phyloP scores from a whole-genome alignment of 2,113 vertebrate genomes.

The Phyllopteryx taeniolatus region DNA sequence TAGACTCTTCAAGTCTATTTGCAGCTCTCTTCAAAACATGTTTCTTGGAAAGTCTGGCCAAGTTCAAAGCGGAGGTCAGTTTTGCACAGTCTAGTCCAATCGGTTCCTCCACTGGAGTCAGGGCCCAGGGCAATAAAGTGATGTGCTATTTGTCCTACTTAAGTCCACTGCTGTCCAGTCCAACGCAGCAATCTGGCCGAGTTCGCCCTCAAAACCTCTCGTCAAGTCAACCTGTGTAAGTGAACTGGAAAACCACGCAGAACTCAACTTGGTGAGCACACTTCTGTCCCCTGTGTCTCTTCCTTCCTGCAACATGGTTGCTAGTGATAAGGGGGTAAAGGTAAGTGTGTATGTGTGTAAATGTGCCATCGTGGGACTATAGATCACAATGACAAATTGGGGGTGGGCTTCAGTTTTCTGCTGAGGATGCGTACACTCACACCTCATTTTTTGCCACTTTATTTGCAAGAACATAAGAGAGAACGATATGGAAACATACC shows the following conservation, averaged over 20 bases:
- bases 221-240: slow-evolving; percentile 9
- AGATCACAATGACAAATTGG: slow-evolving; percentile 37
- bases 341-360: slow-evolving; percentile 1
- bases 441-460: not conserved
- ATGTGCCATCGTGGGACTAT: slow-evolving; percentile 25
- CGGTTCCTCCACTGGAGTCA: slow-evolving; percentile 25
- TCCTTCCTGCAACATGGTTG: slow-evolving; percentile 49
- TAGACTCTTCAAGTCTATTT: not conserved
- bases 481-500: not conserved
- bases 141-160: slow-evolving; percentile 13
- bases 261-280: slow-evolving; percentile 34
- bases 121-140: slow-evolving; percentile 8
- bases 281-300: slow-evolving; percentile 15
- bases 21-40: not conserved
- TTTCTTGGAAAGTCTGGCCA: not conserved
- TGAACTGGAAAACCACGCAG: not conserved
- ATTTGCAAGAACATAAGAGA: not conserved
- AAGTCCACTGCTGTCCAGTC: slow-evolving; percentile 9
- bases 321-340: slow-evolving; percentile 51
- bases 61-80: not conserved
- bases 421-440: slow-evolving; percentile 38
- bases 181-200: slow-evolving; percentile 18
- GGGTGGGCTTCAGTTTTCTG: slow-evolving; percentile 32
- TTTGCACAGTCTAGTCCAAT: slow-evolving; percentile 5
- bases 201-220: not conserved